A percentile compares a stretch with the other conserved stretches of the same genome.
Evolutionary conservation across 2,888 invertebrate species (phyloP).

Genomic region (Tolmerus cingulatus): DNA sequence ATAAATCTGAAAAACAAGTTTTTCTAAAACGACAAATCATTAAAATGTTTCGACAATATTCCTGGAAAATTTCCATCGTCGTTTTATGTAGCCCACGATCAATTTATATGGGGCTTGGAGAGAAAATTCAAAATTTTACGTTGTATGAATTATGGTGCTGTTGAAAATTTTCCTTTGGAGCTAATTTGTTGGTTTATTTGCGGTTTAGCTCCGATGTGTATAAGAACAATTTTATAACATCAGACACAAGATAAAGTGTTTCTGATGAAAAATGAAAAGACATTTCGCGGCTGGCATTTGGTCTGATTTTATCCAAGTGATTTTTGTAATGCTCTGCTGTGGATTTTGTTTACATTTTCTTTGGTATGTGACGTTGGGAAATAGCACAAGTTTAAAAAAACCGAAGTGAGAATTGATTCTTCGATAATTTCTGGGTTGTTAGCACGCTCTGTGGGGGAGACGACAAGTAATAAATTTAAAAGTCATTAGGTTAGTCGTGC

Average conservation of each 20-base stretch:
- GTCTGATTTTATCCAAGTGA: not conserved
- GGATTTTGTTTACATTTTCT: not conserved
- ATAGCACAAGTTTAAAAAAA: not conserved
- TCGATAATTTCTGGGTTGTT: not conserved
- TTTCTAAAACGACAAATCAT: not conserved
- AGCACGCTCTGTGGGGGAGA: not conserved
- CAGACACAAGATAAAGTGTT: not conserved
- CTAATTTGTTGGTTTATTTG: not conserved
- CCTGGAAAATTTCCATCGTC: not conserved
- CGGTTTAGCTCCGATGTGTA: not conserved
- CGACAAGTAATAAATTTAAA: not conserved
- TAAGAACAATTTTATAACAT: not conserved
- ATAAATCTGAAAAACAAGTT: not conserved
- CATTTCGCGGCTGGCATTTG: not conserved
- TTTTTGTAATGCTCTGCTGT: not conserved
- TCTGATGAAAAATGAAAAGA: not conserved
- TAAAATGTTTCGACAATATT: not conserved
- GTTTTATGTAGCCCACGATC: not conserved
- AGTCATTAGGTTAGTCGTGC: not conserved
- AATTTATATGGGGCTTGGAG: not conserved
- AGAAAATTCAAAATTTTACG: not conserved
- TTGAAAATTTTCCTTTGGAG: not conserved
- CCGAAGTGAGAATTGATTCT: not conserved
- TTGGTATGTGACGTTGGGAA: not conserved
- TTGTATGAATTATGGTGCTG: not conserved